Evolutionary conservation across 2,113 vertebrate genomes (phyloP).

Genomic region (Falcunculus frontatus): DNA sequence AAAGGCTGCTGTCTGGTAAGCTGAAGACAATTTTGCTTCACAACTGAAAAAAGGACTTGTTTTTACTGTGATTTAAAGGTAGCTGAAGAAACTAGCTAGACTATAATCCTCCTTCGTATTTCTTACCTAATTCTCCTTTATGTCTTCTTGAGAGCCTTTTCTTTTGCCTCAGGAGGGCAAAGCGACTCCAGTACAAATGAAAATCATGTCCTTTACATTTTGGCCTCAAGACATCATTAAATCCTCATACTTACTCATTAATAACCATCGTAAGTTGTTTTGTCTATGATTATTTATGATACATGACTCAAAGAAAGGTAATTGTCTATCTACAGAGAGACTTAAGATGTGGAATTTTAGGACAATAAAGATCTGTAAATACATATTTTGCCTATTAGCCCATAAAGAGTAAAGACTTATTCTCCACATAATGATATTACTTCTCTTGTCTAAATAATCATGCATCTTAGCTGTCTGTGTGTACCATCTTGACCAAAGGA

Average conservation of each 20-base stretch:
- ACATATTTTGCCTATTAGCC: not conserved
- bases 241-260: not conserved
- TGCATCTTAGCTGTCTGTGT: not conserved
- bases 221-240: not conserved
- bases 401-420: not conserved
- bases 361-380: not conserved
- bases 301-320: not conserved
- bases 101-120: not conserved
- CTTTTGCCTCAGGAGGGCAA: not conserved
- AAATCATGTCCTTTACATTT: not conserved
- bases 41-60: not conserved
- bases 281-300: not conserved
- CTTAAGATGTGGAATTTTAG: not conserved
- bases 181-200: not conserved
- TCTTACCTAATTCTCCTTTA: not conserved
- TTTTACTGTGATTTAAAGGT: not conserved
- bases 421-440: not conserved
- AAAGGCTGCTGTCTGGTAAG: not conserved
- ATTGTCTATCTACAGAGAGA: not conserved
- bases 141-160: not conserved
- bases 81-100: not conserved
- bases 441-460: not conserved
- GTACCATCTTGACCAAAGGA: not conserved
- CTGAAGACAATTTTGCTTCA: not conserved
- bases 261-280: not conserved